These are phyloP conservation scores for Formicarius rufipectus DNA, from an alignment of 2,113 vertebrate species.

Conservation along the genomic window DNA sequence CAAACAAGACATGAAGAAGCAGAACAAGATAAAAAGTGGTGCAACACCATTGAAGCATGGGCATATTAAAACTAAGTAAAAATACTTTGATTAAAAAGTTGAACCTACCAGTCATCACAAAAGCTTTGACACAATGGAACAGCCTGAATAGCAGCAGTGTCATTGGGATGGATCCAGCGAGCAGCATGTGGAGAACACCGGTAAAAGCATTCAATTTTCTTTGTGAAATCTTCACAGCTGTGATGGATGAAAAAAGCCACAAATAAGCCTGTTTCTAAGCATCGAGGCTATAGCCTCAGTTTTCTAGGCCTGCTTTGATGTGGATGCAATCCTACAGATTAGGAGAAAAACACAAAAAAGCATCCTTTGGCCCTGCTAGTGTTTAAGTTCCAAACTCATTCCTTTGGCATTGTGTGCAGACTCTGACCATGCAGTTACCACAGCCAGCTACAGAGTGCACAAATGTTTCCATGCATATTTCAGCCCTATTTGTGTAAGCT, in stretches of 20 bases:
- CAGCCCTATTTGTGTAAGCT: slow-evolving; percentile 50
- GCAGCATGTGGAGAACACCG: slow-evolving; percentile 70
- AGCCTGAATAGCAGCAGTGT: slow-evolving; percentile 34
- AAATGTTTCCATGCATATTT: slow-evolving; percentile 51
- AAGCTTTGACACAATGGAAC: slow-evolving; percentile 72
- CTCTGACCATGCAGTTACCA: neutral
- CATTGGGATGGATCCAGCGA: slow-evolving; percentile 60
- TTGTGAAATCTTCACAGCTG: slow-evolving; percentile 76
- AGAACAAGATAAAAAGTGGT: neutral
- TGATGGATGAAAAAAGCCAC: slow-evolving; percentile 19
- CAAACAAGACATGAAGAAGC: neutral
- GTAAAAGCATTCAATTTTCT: slow-evolving; percentile 77
- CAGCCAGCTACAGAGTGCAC: slow-evolving; percentile 11
- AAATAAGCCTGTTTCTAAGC: neutral
- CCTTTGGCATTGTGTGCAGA: neutral
- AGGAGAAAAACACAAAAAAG: neutral
- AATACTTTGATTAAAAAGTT: neutral
- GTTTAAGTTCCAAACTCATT: neutral
- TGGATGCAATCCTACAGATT: neutral
- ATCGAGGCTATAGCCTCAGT: neutral
- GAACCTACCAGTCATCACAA: slow-evolving; percentile 75
- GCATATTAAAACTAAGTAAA: neutral
- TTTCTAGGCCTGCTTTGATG: slow-evolving; percentile 10
- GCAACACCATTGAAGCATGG: neutral
- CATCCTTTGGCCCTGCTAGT: neutral